Base-by-base conservation (phyloP, 2,888 invertebrate genomes). In the Thecophora atra region DNA sequence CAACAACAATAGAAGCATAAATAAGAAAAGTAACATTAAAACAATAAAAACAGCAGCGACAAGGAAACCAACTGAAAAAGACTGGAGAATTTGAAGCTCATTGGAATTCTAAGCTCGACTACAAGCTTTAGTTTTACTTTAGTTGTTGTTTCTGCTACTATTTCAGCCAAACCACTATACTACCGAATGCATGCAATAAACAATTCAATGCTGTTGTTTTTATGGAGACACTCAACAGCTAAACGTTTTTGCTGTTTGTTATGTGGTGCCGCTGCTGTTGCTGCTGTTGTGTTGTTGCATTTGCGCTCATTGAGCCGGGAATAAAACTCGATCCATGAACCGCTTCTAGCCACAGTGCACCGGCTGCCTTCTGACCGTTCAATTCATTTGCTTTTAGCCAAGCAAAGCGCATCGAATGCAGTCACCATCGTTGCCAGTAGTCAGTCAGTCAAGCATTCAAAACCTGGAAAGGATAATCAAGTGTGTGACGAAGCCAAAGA, bases 311-410 rank as follows among this genome's bases (percentile, higher is more conserved):
- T 70, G 70, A 72, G 81, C 79, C 81, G 83, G 83, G 86, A 87
- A 87, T 87, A 87, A 87, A 87, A 87, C 85, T 86, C 86, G 86
- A 83, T 84, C 82, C 82, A 81, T 83, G 78, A 79, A 76, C 80
- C 81, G 81, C 80, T 85, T 83, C 81, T 83, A 85, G 85, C 82
- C 86, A 87, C 87, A 87, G 87, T 87, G 85, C 84, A 86, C 83
- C 85, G 84, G 84, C 85, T 86, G 85, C 86, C 84, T 86, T 85
- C 86, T 84, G 83, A 83, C 83, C 83, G 85, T 82, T 82, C 83
- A 81, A 83, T 82, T 79, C 82, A 81, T 74, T 75, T 70, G 52
- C 42, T 44, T 70, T 51, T 30, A 73, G 72, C 24, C 21, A 17
- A 24, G 58, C 37, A 62, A 78, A 77, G 78, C 80, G 62, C 72